Percentiles rank a stretch among this genome's conserved stretches.
phyloP scores from a whole-genome alignment of 2,797 vertebrate species.

The Lindbergichthys nudifrons region DNA sequence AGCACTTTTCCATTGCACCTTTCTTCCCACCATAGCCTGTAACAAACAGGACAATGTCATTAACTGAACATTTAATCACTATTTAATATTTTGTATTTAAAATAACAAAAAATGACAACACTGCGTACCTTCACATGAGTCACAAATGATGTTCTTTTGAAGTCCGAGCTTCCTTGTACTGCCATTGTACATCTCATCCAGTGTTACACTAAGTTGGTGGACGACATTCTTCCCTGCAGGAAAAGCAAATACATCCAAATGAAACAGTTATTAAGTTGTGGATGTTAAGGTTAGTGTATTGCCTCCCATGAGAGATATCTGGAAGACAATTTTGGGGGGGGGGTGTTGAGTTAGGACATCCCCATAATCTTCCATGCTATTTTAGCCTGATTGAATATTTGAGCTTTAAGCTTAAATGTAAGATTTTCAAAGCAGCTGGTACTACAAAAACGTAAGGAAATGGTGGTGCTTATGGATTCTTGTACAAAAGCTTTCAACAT shows the following conservation, averaged over 20 bases:
- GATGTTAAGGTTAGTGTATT: no score
- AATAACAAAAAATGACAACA: not conserved
- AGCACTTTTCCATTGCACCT: slow-evolving; percentile 93
- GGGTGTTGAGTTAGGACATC: no score
- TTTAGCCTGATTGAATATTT: no score
- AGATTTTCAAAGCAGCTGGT: no score
- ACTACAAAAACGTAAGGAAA: no score
- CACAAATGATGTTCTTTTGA: slow-evolving; percentile 95
- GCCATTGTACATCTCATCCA: slow-evolving; percentile 95
- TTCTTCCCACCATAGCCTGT: slow-evolving; percentile 94
- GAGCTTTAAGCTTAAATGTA: no score
- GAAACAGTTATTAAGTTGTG: not conserved
- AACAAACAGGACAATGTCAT: not conserved
- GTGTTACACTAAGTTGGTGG: slow-evolving; percentile 90
- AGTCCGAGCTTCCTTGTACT: slow-evolving; percentile 93
- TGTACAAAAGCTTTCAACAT: no score
- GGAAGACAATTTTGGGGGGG: no score
- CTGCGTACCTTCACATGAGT: slow-evolving; percentile 92
- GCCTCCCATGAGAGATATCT: no score
- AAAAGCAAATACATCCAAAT: not conserved
- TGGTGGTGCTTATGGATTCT: no score
- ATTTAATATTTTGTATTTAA: not conserved
- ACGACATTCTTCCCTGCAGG: slow-evolving; percentile 93
- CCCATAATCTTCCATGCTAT: no score
- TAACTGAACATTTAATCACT: not conserved